These are phyloP conservation scores for Mythimna albipuncta DNA, from an alignment of 2,888 invertebrate genomes.

Conservation along the genomic window DNA sequence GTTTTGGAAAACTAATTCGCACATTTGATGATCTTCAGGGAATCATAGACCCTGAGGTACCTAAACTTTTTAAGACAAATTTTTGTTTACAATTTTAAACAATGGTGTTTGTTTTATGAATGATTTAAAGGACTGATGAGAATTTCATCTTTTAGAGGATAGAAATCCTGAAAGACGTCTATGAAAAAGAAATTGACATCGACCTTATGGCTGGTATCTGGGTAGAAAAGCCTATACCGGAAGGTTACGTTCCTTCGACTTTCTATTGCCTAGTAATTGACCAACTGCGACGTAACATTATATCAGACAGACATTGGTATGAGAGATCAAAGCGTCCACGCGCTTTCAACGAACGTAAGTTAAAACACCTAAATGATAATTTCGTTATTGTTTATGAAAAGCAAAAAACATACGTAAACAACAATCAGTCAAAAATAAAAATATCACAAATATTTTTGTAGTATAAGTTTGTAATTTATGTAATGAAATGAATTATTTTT, in stretches of 20 bases:
- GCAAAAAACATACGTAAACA: neutral
- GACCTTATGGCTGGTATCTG: slow-evolving; percentile 97
- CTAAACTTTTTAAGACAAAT: neutral
- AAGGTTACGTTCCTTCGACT: slow-evolving; percentile 1
- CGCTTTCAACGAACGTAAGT: slow-evolving; percentile 6
- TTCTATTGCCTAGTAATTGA: slow-evolving; percentile 96
- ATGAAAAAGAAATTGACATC: slow-evolving; percentile 93
- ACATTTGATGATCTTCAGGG: neutral
- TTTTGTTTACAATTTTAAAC: neutral
- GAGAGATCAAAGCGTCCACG: slow-evolving; percentile 73
- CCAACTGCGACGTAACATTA: slow-evolving; percentile 94
- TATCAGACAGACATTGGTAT: slow-evolving; percentile 96
- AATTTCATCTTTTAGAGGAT: neutral
- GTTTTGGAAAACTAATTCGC: neutral
- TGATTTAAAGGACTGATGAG: too few relatives aligned
- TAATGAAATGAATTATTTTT: neutral
- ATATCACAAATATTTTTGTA: neutral
- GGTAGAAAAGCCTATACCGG: slow-evolving; percentile 89
- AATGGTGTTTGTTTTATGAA: neutral
- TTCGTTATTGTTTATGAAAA: neutral
- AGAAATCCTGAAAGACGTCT: slow-evolving; percentile 59
- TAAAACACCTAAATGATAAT: neutral
- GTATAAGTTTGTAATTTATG: neutral
- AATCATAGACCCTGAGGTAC: slow-evolving; percentile 2
- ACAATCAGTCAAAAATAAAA: neutral